A percentile compares a stretch with the other conserved stretches of the same genome.
Conservation (phyloP, 2,797 vertebrate genomes). For the Molossus molossus region DNA sequence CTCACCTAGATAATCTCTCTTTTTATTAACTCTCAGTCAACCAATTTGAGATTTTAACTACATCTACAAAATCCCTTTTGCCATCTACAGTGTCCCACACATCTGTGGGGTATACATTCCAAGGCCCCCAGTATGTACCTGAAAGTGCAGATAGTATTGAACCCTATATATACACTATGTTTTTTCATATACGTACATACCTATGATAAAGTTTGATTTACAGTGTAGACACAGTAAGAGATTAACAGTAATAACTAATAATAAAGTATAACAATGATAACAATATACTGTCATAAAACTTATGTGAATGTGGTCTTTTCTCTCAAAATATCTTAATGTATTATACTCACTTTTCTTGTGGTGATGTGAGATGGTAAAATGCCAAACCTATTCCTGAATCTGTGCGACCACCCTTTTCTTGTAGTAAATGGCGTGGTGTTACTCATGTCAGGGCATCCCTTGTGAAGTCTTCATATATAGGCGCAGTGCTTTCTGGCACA, state of each 20-base stretch:
- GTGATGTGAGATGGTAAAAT: background rate
- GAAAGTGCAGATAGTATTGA: background rate
- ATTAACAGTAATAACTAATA: no score
- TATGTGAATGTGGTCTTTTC: background rate
- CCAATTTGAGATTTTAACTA: constrained; percentile 40
- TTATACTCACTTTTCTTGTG: background rate
- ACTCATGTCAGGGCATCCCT: background rate
- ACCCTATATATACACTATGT: background rate
- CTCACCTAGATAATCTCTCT: background rate
- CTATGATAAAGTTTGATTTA: background rate
- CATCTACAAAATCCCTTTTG: background rate
- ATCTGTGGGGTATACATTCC: background rate
- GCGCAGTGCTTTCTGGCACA: background rate
- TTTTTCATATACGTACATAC: background rate
- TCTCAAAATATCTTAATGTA: background rate
- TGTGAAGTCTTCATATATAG: background rate
- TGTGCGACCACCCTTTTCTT: background rate
- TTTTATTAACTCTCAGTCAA: background rate
- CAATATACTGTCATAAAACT: background rate
- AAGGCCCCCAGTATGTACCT: background rate
- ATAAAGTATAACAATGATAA: no score
- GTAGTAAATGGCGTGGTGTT: no score
- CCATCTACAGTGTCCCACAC: background rate
- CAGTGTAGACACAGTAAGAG: background rate
- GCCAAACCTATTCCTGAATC: background rate